A percentile compares a stretch with the other conserved stretches of the same genome.
These are phyloP conservation scores for Dascyllus trimaculatus DNA, from an alignment of 2,113 vertebrate species.

Conservation along the genomic window DNA sequence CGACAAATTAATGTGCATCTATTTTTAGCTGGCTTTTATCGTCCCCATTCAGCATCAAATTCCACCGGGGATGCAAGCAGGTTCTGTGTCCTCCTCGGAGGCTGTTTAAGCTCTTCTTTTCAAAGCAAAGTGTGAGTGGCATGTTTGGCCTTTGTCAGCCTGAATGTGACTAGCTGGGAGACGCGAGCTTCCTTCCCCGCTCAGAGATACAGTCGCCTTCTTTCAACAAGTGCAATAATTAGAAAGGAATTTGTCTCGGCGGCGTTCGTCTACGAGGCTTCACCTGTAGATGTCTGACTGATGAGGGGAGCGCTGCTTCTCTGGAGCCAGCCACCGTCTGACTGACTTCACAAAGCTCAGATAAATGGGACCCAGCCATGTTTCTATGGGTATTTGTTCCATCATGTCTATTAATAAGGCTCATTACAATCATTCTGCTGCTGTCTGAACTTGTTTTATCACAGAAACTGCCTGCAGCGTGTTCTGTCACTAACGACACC, in stretches of 20 bases:
- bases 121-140: conserved; percentile 57
- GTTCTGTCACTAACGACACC: neutral
- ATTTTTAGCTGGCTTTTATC: conserved; percentile 9
- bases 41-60: neutral
- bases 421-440: neutral
- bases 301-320: neutral
- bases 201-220: conserved; percentile 13
- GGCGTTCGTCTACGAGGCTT: neutral
- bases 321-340: neutral
- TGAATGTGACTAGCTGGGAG: conserved; percentile 40
- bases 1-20: conserved; percentile 1
- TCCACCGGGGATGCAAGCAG: neutral
- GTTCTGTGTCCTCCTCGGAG: conserved; percentile 19
- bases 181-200: neutral
- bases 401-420: conserved; percentile 11
- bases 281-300: neutral
- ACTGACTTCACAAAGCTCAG: neutral
- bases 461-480: neutral
- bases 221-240: conserved; percentile 28
- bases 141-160: conserved; percentile 65
- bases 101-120: conserved; percentile 40
- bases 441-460: conserved; percentile 56
- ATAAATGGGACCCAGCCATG: neutral
- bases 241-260: conserved; percentile 44
- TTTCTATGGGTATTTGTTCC: conserved; percentile 33